Evolutionary conservation across 2,113 vertebrate genomes (phyloP).

Genomic region (Tretioscincus oriximinensis): DNA sequence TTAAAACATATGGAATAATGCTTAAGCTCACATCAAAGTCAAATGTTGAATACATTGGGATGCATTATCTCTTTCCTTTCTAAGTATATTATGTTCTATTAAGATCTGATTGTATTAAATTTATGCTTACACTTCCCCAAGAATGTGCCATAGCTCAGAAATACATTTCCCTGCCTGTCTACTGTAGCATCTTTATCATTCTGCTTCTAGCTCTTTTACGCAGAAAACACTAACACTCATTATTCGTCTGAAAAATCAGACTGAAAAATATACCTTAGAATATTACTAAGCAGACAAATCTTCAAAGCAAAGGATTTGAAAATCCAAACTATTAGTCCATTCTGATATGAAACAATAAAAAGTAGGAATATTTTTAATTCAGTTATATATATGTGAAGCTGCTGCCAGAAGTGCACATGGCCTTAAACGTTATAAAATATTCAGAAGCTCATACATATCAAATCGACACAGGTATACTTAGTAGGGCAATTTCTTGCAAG

Average conservation of each 20-base stretch:
- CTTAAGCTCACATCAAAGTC: slow-evolving; percentile 59
- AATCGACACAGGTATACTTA: slow-evolving; percentile 57
- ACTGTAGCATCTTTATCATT: slow-evolving; percentile 48
- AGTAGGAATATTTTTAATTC: slow-evolving; percentile 61
- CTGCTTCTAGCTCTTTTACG: slow-evolving; percentile 42
- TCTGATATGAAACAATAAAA: slow-evolving; percentile 61
- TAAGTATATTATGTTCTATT: slow-evolving; percentile 58
- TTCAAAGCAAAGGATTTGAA: slow-evolving; percentile 59
- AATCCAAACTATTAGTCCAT: slow-evolving; percentile 62
- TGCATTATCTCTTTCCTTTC: slow-evolving; percentile 56
- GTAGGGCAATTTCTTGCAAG: slow-evolving; percentile 47
- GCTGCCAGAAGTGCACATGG: slow-evolving; percentile 61
- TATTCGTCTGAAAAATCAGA: slow-evolving; percentile 42
- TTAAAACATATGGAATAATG: slow-evolving; percentile 52
- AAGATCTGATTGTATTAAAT: slow-evolving; percentile 47
- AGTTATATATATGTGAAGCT: slow-evolving; percentile 37
- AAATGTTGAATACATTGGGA: slow-evolving; percentile 62
- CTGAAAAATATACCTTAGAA: slow-evolving; percentile 48
- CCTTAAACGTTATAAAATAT: slow-evolving; percentile 66
- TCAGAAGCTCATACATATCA: slow-evolving; percentile 68
- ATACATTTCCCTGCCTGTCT: slow-evolving; percentile 25
- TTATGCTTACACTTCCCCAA: slow-evolving; percentile 52
- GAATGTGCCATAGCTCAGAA: slow-evolving; percentile 49
- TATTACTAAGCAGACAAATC: slow-evolving; percentile 47
- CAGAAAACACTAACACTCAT: slow-evolving; percentile 41